phyloP scores from a whole-genome alignment of 1,140 invertebrate species.

The Eciton burchellii region DNA sequence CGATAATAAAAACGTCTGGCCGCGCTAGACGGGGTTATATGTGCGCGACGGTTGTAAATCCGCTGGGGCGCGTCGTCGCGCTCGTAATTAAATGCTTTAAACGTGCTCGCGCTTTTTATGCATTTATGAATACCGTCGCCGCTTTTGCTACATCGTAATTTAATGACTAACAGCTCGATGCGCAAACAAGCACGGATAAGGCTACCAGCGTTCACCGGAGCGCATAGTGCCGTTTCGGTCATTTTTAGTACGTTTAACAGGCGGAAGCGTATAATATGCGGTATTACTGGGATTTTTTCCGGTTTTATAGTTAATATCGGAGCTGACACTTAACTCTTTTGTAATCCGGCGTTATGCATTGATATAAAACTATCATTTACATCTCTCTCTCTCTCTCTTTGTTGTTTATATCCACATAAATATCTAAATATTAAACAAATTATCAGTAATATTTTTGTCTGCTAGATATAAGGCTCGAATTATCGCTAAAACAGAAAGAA shows the following conservation, averaged over 20 bases:
- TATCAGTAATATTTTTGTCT: background rate
- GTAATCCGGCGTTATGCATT: background rate
- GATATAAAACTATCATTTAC: background rate
- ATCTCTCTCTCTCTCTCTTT: background rate
- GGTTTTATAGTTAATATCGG: conserved; percentile 7
- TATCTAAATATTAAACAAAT: background rate
- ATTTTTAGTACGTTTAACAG: background rate
- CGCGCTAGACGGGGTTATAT: conserved; percentile 39
- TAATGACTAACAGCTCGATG: conserved; percentile 13
- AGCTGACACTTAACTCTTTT: conserved; percentile 32
- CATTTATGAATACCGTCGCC: conserved; percentile 10
- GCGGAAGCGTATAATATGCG: background rate
- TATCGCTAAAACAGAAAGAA: background rate
- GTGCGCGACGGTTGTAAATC: conserved; percentile 9
- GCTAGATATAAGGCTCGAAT: background rate
- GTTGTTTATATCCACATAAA: background rate
- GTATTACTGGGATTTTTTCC: background rate
- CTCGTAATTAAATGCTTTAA: conserved; percentile 23
- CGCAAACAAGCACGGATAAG: conserved; percentile 3
- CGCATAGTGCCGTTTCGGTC: background rate
- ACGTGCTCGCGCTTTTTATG: conserved; percentile 10
- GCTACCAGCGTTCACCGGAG: background rate
- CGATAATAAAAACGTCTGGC: background rate
- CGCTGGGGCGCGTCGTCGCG: background rate
- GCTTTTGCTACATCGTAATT: conserved; percentile 11